Conservation (phyloP, 35 echinoderm and acorn worm genomes). For the Holothuria glaberrima region DNA sequence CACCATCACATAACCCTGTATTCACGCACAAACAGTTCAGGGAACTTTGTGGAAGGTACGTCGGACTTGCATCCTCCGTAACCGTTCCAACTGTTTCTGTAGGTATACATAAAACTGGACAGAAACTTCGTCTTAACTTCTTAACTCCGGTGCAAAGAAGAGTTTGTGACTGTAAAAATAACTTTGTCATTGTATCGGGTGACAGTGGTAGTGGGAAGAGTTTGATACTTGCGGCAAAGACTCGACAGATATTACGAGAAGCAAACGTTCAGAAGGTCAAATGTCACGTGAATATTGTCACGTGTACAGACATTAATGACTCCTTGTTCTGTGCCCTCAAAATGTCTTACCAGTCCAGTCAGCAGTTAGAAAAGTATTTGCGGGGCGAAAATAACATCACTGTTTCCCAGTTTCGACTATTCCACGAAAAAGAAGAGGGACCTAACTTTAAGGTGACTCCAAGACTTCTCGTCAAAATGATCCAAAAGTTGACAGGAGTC, state of each 20-base stretch:
- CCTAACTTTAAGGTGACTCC: conserved; percentile 36
- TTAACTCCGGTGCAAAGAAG: conserved; percentile 18
- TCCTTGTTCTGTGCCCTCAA: conserved; percentile 34
- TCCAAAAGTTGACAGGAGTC: conserved; percentile 7
- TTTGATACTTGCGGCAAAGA: conserved; percentile 40
- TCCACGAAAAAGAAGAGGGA: conserved; percentile 18
- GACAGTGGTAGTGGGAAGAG: conserved; percentile 47
- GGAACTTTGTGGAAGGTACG: conserved; percentile 52
- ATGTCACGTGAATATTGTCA: conserved; percentile 38
- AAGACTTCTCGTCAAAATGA: conserved; percentile 25
- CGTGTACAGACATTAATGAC: conserved; percentile 56
- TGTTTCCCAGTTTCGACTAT: conserved; percentile 10
- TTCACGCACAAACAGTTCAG: conserved; percentile 28
- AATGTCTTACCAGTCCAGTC: conserved; percentile 37
- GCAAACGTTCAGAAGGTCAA: not conserved
- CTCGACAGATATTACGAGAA: not conserved
- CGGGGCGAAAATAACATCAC: not conserved
- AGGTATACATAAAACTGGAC: conserved; percentile 24
- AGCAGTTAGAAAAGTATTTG: conserved; percentile 34
- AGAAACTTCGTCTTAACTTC: conserved; percentile 32
- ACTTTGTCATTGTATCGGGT: conserved; percentile 34
- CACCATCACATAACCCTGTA: not conserved
- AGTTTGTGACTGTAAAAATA: not conserved
- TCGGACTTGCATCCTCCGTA: conserved; percentile 51
- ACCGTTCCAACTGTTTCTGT: conserved; percentile 10